Conservation (phyloP, 2,113 vertebrate genomes). For the Isurus oxyrinchus region DNA sequence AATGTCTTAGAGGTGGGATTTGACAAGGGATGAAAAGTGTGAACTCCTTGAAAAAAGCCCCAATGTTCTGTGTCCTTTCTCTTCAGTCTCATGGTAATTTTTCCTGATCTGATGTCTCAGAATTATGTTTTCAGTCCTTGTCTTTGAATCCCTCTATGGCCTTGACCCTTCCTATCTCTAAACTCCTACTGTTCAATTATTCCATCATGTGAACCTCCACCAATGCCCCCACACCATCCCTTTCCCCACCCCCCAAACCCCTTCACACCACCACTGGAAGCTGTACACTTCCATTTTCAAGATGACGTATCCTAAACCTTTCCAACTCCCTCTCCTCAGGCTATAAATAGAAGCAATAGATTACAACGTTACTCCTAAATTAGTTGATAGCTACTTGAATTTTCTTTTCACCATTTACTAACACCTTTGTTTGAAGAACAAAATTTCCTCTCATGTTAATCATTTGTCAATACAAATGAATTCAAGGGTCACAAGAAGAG, state of each 20-base stretch:
- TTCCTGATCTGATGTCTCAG: background rate
- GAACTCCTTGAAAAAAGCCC: no score
- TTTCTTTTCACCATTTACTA: background rate
- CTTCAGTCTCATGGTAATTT: no score
- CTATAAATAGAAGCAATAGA: background rate
- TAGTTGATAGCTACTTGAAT: background rate
- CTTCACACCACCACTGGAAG: background rate
- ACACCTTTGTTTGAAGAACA: background rate
- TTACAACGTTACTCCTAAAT: background rate
- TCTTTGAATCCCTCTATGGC: background rate
- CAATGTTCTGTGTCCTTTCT: no score
- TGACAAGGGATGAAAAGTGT: background rate
- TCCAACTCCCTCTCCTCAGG: background rate
- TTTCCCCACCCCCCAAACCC: background rate
- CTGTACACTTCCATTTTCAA: background rate
- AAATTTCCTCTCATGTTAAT: background rate
- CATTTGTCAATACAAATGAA: background rate
- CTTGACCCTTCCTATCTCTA: background rate
- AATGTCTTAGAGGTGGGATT: no score
- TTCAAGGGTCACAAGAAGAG: slow-evolving; percentile 18
- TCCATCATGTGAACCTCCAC: background rate
- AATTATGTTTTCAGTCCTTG: background rate
- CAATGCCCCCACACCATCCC: no score
- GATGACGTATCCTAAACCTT: background rate
- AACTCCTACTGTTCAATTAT: background rate